Evolutionary conservation across 1,140 invertebrate species (phyloP).

Genomic region (Drosophila navojoa): DNA sequence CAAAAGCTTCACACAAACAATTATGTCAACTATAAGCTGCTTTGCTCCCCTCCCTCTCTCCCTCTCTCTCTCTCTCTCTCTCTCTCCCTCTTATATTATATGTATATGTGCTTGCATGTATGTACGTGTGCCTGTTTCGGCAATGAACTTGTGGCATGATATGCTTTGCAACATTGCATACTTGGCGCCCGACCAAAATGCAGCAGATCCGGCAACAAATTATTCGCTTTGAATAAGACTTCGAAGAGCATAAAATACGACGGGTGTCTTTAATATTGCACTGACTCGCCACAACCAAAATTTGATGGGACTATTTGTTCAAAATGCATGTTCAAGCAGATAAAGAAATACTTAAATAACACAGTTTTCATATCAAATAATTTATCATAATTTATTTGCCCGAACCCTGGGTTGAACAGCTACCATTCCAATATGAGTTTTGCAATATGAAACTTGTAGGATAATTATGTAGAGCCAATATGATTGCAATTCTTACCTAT

Average conservation of each 20-base stretch:
- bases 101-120: not conserved
- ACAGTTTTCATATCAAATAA: no score
- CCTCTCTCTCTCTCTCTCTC: not conserved
- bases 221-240: constrained; percentile 17
- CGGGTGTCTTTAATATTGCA: no score
- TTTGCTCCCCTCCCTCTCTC: not conserved
- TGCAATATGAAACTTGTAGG: no score
- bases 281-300: no score
- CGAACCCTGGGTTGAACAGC: no score
- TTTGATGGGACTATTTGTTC: no score
- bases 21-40: constrained; percentile 48
- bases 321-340: no score
- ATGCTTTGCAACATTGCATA: constrained; percentile 66
- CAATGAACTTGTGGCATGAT: constrained; percentile 68
- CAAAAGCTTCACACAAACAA: constrained; percentile 58
- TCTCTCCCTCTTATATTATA: not conserved
- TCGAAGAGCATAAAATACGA: not conserved
- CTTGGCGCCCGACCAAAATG: constrained; percentile 47
- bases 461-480: no score
- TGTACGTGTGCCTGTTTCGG: constrained; percentile 35
- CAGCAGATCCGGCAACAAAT: constrained; percentile 14
- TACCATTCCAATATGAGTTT: no score
- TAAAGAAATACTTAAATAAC: no score
- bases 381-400: no score
- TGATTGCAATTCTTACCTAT: no score